These are phyloP conservation scores for Furcula furcula DNA, from an alignment of 2,888 invertebrate genomes.

Conservation along the genomic window DNA sequence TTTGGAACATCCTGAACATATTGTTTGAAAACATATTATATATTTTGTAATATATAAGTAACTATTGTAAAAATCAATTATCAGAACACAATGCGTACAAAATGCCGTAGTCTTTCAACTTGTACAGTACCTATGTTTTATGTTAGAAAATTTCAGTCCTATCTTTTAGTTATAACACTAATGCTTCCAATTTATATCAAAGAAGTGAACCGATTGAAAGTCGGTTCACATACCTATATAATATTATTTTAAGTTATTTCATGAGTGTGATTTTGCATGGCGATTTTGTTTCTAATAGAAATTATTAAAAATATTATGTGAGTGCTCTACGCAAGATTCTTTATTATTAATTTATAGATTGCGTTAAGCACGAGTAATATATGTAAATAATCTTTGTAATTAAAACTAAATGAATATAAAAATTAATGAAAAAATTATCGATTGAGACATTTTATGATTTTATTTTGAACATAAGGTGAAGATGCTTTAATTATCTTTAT, in stretches of 20 bases:
- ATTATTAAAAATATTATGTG: constrained; percentile 53
- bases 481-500: constrained; percentile 81
- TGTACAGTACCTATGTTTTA: constrained; percentile 29
- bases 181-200: constrained; percentile 82
- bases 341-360: constrained; percentile 69
- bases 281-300: constrained; percentile 73
- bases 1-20: constrained; percentile 37
- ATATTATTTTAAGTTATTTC: constrained; percentile 71
- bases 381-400: constrained; percentile 74
- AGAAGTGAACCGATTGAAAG: constrained; percentile 76
- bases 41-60: constrained; percentile 27
- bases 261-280: constrained; percentile 78
- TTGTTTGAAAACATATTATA: constrained; percentile 25
- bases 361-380: constrained; percentile 53
- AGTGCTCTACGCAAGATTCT: constrained; percentile 60
- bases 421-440: constrained; percentile 58
- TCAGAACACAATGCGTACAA: constrained; percentile 46
- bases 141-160: constrained; percentile 45
- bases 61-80: constrained; percentile 31
- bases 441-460: constrained; percentile 73
- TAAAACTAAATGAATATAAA: constrained; percentile 58
- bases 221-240: constrained; percentile 68
- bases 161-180: constrained; percentile 73
- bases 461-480: constrained; percentile 79
- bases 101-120: constrained; percentile 33